Percentiles rank a stretch among this genome's conserved stretches.
Conservation (phyloP, 2,113 vertebrate genomes). For the Ctenodactylus gundi region DNA sequence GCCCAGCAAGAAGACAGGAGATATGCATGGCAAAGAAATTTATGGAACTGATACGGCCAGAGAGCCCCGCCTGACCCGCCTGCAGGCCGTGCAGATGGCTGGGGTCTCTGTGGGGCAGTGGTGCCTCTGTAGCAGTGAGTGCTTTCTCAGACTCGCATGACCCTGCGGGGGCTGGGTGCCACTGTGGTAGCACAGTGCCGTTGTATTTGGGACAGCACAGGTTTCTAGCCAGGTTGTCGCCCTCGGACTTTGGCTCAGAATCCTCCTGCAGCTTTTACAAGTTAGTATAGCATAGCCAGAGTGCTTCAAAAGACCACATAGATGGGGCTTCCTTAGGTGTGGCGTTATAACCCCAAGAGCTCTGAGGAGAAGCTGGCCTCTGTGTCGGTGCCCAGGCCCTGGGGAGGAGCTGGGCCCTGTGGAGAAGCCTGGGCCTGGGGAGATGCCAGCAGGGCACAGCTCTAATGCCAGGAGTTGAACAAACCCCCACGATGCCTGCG, state of each 20-base stretch:
- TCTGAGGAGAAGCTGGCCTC: neutral
- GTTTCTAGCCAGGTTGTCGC: neutral
- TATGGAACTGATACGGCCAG: neutral
- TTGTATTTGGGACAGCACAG: fast-evolving
- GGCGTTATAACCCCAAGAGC: neutral
- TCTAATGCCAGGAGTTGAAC: neutral
- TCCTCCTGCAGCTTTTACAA: neutral
- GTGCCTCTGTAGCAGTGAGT: neutral
- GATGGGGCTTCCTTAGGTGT: neutral
- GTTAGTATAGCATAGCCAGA: neutral
- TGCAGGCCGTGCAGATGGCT: neutral
- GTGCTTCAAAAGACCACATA: neutral
- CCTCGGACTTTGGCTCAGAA: neutral
- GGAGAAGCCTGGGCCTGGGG: neutral
- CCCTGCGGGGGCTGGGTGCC: neutral
- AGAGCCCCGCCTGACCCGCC: neutral
- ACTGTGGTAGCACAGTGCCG: neutral
- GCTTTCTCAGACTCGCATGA: no score
- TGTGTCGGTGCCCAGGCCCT: no score
- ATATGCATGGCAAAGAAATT: no score
- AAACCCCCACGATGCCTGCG: neutral
- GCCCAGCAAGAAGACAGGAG: neutral
- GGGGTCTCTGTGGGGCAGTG: neutral
- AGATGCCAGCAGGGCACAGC: neutral
- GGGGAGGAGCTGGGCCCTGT: neutral